Base-by-base conservation (phyloP, 2,113 vertebrate species). In the Mus pahari region DNA sequence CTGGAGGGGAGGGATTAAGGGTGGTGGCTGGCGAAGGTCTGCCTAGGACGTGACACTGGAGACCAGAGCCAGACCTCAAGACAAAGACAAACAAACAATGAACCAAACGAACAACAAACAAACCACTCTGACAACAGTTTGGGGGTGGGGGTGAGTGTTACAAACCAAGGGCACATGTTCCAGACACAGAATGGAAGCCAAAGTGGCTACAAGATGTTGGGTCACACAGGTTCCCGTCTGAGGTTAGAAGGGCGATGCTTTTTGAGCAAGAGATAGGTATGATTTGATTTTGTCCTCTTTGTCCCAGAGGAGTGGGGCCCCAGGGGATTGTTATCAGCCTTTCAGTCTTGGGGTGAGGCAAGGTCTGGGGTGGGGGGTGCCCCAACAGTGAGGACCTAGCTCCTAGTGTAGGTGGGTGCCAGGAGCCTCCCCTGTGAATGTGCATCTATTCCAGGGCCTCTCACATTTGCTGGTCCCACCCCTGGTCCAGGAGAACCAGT, bases 401-500 rank as follows among this genome's bases (percentile, higher is more conserved):
- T 92, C 93, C 92, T 91, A 83, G 73, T 95, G 95, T 94, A 92
- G 96, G 96, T 89, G 92, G 92, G 86, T 31, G 14, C 33, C 33
- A 9, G 53, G 53, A 94, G 81, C 71, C 66, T 91, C 84, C 86
- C 50, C 48, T 12, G 33, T 0, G 19, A 74, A 75, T 64, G 64
- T 3, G 0, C 12, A 12, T 94, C 97, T 53, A 75, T 96, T 55
- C 81, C 92, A 75, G 86, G 71, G 66, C 96, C 92, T 90, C 75
- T 86, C 33, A 87, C 73, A 48, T 70, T 94, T 74, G 33, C 88
- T 0, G 31, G 94, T 82, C 75, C 96, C 83, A 0, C 86, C 96
- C 97, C 89, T 88, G 86, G 89, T 73, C 96, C 92, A 96, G 96
- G 94, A 96, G 96, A 97, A 98, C 97, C 93, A 95, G 97, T 98